These are phyloP conservation scores for Lutjanus campechanus DNA, from an alignment of 2,797 vertebrate species.

Conservation along the genomic window DNA sequence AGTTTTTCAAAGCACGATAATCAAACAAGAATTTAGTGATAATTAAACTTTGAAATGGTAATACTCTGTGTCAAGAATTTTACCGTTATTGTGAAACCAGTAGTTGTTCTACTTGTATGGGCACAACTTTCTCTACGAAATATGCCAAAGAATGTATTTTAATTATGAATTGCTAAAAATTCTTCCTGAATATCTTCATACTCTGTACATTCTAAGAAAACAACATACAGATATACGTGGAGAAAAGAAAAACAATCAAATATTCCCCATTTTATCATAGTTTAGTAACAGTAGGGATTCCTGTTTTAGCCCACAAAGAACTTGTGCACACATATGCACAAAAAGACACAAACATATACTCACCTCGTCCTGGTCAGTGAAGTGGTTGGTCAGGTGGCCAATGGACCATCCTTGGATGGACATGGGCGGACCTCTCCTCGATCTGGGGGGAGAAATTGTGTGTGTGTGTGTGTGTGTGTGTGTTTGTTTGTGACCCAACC, in stretches of 20 bases:
- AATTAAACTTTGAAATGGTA: no score
- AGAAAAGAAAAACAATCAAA: background rate
- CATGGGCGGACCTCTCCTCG: conserved; percentile 38
- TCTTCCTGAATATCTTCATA: background rate
- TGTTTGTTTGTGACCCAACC: conserved; percentile 64
- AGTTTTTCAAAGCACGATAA: no score
- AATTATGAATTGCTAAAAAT: background rate
- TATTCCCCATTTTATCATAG: background rate
- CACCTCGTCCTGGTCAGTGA: conserved; percentile 60
- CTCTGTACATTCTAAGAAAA: background rate
- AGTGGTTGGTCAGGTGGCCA: conserved; percentile 76
- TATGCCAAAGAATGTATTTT: background rate
- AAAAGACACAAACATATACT: conserved; percentile 4
- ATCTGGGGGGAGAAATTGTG: conserved; percentile 37
- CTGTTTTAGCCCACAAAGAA: conserved; percentile 1
- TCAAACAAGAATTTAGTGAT: no score
- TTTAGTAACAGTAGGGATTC: background rate
- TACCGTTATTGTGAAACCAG: no score
- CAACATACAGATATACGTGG: background rate
- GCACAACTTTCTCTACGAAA: background rate
- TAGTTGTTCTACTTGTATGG: background rate
- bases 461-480: conserved; percentile 57
- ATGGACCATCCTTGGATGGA: conserved; percentile 54
- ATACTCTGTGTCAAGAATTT: no score
- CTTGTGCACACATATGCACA: background rate